phyloP scores from a whole-genome alignment of 2,113 vertebrate genomes.

The Trochalopteron elliotii region DNA sequence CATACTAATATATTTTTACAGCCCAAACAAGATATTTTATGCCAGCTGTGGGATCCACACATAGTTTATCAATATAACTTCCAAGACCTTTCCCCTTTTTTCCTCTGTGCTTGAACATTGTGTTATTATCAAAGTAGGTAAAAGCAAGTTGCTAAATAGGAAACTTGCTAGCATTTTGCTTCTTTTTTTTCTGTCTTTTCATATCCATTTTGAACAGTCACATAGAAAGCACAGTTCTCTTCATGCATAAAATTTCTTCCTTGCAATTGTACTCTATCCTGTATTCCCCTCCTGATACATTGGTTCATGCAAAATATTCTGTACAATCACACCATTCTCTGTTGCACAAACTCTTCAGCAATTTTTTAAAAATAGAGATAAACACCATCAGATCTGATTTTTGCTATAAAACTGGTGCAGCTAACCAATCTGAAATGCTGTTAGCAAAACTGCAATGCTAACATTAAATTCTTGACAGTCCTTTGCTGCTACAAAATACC shows the following conservation, averaged over 20 bases:
- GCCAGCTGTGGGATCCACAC: conserved; percentile 75
- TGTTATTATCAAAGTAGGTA: conserved; percentile 56
- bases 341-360: background rate
- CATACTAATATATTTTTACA: conserved; percentile 84
- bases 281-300: background rate
- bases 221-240: background rate
- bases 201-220: background rate
- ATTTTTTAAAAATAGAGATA: background rate
- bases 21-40: conserved; percentile 81
- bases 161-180: background rate
- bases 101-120: conserved; percentile 29
- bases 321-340: background rate
- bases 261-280: background rate
- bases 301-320: background rate
- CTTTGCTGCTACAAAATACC: background rate
- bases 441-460: background rate
- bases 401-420: background rate
- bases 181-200: background rate
- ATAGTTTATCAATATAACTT: conserved; percentile 79
- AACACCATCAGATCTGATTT: background rate
- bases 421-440: background rate
- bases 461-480: background rate
- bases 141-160: conserved; percentile 30
- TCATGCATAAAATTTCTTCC: background rate
- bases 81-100: conserved; percentile 71